A percentile compares a stretch with the other conserved stretches of the same genome.
Conservation (phyloP, 2,113 vertebrate genomes). For the Carlito syrichta region DNA sequence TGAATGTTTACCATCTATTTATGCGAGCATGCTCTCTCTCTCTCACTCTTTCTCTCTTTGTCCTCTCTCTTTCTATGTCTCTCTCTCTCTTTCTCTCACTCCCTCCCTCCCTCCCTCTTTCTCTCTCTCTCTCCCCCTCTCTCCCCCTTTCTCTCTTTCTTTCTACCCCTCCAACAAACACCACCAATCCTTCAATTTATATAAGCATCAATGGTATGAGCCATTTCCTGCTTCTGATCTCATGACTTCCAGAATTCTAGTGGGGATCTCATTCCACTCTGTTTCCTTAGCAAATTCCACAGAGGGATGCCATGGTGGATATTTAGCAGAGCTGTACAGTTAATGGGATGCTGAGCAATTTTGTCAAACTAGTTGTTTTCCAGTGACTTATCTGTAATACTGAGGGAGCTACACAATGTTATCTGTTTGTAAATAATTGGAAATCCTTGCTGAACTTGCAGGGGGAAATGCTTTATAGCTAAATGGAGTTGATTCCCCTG, state of each 20-base stretch:
- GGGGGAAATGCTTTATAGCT: conserved; percentile 73
- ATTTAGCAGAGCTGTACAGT: conserved; percentile 75
- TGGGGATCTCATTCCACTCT: not conserved
- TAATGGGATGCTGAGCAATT: conserved; percentile 79
- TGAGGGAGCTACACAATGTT: conserved; percentile 68
- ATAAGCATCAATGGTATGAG: not conserved
- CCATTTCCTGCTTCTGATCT: not conserved
- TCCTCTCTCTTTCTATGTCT: not conserved
- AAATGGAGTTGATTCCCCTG: conserved; percentile 71
- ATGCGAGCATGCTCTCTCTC: too few species aligned
- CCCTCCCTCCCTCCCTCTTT: too few species aligned
- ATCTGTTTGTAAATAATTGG: conserved; percentile 81
- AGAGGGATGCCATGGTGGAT: conserved; percentile 11
- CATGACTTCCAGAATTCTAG: not conserved
- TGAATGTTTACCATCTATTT: not conserved
- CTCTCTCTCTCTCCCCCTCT: not conserved
- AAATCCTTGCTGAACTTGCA: conserved; percentile 77
- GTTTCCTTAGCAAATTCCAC: conserved; percentile 49
- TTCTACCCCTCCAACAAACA: not conserved
- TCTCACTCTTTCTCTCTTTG: not conserved
- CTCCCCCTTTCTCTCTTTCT: not conserved
- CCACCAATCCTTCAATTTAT: not conserved
- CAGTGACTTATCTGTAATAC: conserved; percentile 77
- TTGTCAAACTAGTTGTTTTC: conserved; percentile 79
- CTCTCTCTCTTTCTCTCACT: not conserved